Base-by-base conservation (phyloP, 2,888 invertebrate genomes). In the Rambutsinella grinnellia region DNA sequence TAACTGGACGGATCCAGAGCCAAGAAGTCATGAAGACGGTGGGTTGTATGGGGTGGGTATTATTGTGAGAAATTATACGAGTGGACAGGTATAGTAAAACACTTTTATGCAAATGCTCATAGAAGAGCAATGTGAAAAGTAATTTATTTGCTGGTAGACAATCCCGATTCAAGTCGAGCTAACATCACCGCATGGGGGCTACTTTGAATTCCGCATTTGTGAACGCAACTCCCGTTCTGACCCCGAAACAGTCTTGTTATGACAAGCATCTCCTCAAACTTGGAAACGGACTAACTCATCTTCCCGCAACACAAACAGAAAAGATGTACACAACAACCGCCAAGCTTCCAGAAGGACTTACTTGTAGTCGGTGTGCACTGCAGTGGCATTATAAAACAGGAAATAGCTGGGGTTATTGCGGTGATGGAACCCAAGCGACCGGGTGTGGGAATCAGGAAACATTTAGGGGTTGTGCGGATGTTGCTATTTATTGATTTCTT, bases 1-100 rank as follows among this genome's bases (percentile, higher is more conserved):
- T 87, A 92, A 95, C 1, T 92, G 91, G 85, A 91, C 94, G 82
- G 87, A 92, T 15, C 87, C 87, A 13, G 87, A 87, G 71, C 95
- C 95, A 0, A 88, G 95, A 15, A 93, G 94, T 0, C 95, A 96
- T 85, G 96, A 96, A 87, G 94, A 94, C 0, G 94, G 95, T 1
- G 96, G 96, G 3, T 90, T 91, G 87, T 96, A 90, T 85, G 95
- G 93, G 51, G 93, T 93, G 87, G 95, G 95, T 26, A 94, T 95
- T 84, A 92, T 95, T 82, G 92, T 92, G 26, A 89, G 92, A 68
- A 93, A 92, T 84, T 95, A 95, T 87, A 91, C 92, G 67, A 90
- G 92, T 1, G 95, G 95, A 36, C 94, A 95, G 90, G 93, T 92
- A 26, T 21, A 5, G 13, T 56, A 56, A 56, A 10, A 56, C n/a